Evolutionary conservation across 2,113 vertebrate species (phyloP).

Genomic region (Vidua macroura): DNA sequence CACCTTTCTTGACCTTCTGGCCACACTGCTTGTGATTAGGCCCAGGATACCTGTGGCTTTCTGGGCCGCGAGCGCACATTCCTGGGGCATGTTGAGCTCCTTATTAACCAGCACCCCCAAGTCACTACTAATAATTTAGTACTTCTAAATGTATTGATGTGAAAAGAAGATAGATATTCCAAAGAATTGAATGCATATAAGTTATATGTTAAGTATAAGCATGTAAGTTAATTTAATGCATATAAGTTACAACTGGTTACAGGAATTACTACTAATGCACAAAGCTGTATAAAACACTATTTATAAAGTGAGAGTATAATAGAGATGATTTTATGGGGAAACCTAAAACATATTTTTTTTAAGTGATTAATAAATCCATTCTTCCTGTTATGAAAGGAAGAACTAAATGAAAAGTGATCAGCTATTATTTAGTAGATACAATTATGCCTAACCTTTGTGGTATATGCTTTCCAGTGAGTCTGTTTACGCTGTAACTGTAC

Average conservation of each 20-base stretch:
- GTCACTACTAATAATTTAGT: not conserved
- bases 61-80: fast-evolving
- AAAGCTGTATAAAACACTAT: not conserved
- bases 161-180: not conserved
- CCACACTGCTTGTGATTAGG: not conserved
- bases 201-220: too few relatives aligned
- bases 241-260: not conserved
- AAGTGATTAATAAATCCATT: not conserved
- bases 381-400: not conserved
- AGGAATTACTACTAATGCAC: not conserved
- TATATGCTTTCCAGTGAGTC: not conserved
- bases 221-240: not conserved
- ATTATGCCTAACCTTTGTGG: not conserved
- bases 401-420: not conserved
- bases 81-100: not conserved
- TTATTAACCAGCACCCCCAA: not conserved
- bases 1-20: not conserved
- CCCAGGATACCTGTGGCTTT: not conserved
- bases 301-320: not conserved
- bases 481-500: not conserved
- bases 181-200: not conserved
- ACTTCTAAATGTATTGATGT: not conserved
- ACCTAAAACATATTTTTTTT: not conserved
- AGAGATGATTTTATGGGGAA: not conserved
- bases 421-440: not conserved